A percentile compares a stretch with the other conserved stretches of the same genome.
These are phyloP conservation scores for Liodrosophila aerea DNA, from an alignment of 2,888 invertebrate genomes.

Conservation along the genomic window DNA sequence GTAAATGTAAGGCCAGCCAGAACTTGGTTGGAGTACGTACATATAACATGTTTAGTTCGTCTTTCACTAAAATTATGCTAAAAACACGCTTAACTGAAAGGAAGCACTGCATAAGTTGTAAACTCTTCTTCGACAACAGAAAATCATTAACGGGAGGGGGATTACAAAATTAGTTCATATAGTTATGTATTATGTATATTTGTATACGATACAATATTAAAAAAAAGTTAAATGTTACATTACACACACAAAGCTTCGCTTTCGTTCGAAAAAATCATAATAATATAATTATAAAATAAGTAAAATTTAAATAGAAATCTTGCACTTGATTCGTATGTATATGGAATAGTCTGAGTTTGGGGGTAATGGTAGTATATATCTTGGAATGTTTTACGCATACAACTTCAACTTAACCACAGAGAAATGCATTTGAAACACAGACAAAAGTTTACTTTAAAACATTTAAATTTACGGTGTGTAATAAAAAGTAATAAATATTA, in stretches of 20 bases:
- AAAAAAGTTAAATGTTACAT: constrained; percentile 32
- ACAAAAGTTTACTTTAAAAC: constrained; percentile 37
- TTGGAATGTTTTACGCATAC: neutral
- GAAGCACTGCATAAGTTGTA: constrained; percentile 77
- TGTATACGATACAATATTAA: constrained; percentile 23
- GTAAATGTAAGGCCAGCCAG: constrained; percentile 37
- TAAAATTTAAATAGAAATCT: constrained; percentile 4
- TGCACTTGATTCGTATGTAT: too few relatives aligned
- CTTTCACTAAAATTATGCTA: constrained; percentile 79
- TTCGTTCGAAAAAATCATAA: constrained; percentile 18
- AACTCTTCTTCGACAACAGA: constrained; percentile 40
- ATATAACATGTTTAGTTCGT: constrained; percentile 36
- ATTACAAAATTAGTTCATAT: constrained; percentile 32
- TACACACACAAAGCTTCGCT: constrained; percentile 45
- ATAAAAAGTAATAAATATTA: constrained; percentile 47
- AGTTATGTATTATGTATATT: neutral
- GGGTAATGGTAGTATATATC: neutral
- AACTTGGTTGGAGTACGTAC: constrained; percentile 56
- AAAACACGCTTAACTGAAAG: constrained; percentile 79
- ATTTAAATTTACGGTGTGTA: constrained; percentile 5
- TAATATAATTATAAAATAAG: constrained; percentile 14
- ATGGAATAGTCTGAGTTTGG: too few relatives aligned
- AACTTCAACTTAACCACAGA: constrained; percentile 44
- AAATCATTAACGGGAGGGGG: constrained; percentile 13
- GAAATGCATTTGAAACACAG: constrained; percentile 51